These are phyloP conservation scores for Prochilodus magdalenae DNA, from an alignment of 2,113 vertebrate species.

Conservation along the genomic window DNA sequence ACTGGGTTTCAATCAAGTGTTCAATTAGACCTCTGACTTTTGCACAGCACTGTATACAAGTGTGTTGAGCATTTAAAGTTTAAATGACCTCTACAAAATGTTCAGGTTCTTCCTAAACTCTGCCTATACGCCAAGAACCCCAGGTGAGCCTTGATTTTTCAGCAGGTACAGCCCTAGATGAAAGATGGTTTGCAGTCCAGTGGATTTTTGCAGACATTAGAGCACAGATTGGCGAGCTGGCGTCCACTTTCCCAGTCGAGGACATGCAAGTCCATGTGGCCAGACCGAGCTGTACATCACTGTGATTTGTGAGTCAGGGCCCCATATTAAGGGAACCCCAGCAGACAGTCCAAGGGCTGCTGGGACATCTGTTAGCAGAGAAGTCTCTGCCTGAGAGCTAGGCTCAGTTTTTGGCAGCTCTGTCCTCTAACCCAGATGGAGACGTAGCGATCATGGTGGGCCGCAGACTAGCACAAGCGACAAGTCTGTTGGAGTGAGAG, in stretches of 20 bases:
- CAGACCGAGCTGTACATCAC: constrained; percentile 74
- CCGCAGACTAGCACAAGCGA: constrained; percentile 38
- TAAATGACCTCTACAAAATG: too few species aligned
- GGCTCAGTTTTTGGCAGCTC: constrained; percentile 41
- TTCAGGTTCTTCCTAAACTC: not conserved
- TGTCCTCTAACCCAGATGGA: constrained; percentile 49
- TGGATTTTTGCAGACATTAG: not conserved
- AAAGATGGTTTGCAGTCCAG: not conserved
- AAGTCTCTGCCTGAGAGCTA: constrained; percentile 37
- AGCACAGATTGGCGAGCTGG: constrained; percentile 72
- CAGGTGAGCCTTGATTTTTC: not conserved
- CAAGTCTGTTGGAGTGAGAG: constrained; percentile 5
- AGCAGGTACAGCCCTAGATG: not conserved
- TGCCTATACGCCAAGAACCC: not conserved
- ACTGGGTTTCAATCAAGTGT: too few species aligned
- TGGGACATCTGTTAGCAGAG: constrained; percentile 52
- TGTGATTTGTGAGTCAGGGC: constrained; percentile 78
- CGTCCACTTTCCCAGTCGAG: constrained; percentile 68
- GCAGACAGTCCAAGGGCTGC: constrained; percentile 55
- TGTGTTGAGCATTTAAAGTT: too few species aligned
- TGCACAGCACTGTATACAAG: too few species aligned
- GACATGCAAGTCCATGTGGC: constrained; percentile 47
- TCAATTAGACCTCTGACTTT: too few species aligned
- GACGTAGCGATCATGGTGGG: constrained; percentile 44
- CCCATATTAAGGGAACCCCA: constrained; percentile 73